Base-by-base conservation (phyloP, 2,113 vertebrate species). In the Mesembrinibis cayennensis region DNA sequence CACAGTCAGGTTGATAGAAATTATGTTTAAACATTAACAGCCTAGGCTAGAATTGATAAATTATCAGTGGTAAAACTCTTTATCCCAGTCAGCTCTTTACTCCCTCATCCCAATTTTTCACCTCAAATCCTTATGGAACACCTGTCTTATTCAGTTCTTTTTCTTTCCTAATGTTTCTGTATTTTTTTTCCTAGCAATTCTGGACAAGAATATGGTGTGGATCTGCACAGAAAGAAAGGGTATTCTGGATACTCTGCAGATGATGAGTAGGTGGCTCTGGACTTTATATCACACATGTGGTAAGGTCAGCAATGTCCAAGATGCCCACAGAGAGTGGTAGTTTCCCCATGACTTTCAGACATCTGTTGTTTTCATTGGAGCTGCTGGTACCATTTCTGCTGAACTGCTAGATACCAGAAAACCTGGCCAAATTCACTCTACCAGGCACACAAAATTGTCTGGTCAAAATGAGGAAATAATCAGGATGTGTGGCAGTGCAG, bases 311-410 rank as follows among this genome's bases (percentile, higher is more conserved):
- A 38, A 42, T 56, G 36, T 65, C 49, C 81, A 84, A 91, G 69
- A 71, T 58, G 32, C 72, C 36, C 45, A 58, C 77, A 86, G 91
- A 84, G 81, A 70, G 62, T 45, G 34, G 23, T 83, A 2, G 2
- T 83, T 81, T 89, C 45, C 36, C 25, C 15, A 6, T 56, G 71
- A 90, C 67, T 62, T 95, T 72, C 32, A 89, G 55, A 86, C 89
- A 92, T 88, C 88, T 96, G 86, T 53, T 92, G 58, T 93, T 93
- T 88, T 86, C 45, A 23, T 40, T 77, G 23, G 71, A 73, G 34
- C 30, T 58, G 25, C 45, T 90, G 50, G 15, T 88, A 40, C 21
- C 49, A 7, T 76, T 82, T 79, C 85, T 86, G 36, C 70, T 61
- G 49, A 42, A 85, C 14, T 61, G 12, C 12, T 44, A 44, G 44